A percentile compares a stretch with the other conserved stretches of the same genome.
Conservation (phyloP, 1,140 invertebrate genomes). For the Antheraea mylitta region DNA sequence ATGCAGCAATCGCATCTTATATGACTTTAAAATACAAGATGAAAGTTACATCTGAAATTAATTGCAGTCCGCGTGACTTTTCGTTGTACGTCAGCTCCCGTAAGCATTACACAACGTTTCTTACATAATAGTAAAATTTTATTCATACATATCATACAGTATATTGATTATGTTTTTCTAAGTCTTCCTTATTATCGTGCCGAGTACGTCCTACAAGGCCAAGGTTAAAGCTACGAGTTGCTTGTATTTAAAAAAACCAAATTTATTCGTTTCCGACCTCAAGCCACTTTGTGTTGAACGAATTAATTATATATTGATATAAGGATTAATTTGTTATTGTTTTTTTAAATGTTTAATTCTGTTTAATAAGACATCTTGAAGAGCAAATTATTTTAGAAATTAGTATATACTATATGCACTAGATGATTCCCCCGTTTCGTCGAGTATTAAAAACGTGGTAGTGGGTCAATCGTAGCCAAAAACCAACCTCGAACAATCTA, state of each 20-base stretch:
- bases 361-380: not conserved
- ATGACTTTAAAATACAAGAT: not conserved
- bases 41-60: not conserved
- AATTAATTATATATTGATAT: not conserved
- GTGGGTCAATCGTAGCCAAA: no score
- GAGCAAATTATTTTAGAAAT: no score
- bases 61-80: not conserved
- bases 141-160: conserved; percentile 6
- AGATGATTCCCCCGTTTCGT: no score
- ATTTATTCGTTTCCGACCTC: conserved; percentile 22
- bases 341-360: not conserved
- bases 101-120: conserved; percentile 3
- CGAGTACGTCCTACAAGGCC: conserved; percentile 42
- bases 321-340: not conserved
- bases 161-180: conserved; percentile 24
- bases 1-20: not conserved
- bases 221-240: conserved; percentile 37
- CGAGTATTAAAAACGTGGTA: no score
- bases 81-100: not conserved
- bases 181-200: conserved; percentile 37
- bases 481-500: no score
- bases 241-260: conserved; percentile 28
- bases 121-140: not conserved
- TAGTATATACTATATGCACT: no score
- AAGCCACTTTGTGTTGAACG: not conserved